phyloP scores from a whole-genome alignment of 2,888 invertebrate species.

The Amphipyra tragopoginis region DNA sequence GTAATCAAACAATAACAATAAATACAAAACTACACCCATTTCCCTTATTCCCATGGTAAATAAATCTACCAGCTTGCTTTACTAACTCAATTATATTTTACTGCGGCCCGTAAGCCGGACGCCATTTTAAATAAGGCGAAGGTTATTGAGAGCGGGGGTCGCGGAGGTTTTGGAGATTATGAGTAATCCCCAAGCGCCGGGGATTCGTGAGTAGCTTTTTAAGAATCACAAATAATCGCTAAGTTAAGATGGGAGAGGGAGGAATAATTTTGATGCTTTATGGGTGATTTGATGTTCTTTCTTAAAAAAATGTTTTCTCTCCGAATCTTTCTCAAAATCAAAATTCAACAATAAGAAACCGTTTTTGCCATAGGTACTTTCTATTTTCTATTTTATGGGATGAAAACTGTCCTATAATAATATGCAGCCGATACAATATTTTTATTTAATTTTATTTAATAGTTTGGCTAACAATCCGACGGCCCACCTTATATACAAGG shows the following conservation, averaged over 20 bases:
- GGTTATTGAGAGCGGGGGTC: slow-evolving; percentile 37
- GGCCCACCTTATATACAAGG: too few relatives aligned
- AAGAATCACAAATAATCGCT: slow-evolving; percentile 52
- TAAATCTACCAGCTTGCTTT: slow-evolving; percentile 9
- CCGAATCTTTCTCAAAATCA: too few relatives aligned
- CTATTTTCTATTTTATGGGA: too few relatives aligned
- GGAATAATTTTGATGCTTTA: slow-evolving; percentile 29
- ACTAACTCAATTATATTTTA: slow-evolving; percentile 44
- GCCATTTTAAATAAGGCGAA: slow-evolving; percentile 52
- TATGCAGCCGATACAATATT: too few relatives aligned
- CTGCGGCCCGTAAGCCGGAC: slow-evolving; percentile 28
- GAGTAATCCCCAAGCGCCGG: slow-evolving; percentile 36
- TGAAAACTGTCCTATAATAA: too few relatives aligned
- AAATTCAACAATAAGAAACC: too few relatives aligned
- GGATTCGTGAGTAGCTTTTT: slow-evolving; percentile 41
- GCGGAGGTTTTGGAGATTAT: slow-evolving; percentile 47
- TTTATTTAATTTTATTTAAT: too few relatives aligned
- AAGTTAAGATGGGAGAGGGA: slow-evolving; percentile 26
- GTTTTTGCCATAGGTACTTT: too few relatives aligned
- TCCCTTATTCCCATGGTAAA: slow-evolving; percentile 5
- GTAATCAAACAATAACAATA: neutral
- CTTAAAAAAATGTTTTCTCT: slow-evolving; percentile 4
- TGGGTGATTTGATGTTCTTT: slow-evolving; percentile 20
- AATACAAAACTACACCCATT: neutral
- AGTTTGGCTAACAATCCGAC: too few relatives aligned